Evolutionary conservation across 1,140 invertebrate genomes (phyloP), one percentile per base, ranked within the genome.

Genomic region (Drosophila melanica): DNA sequence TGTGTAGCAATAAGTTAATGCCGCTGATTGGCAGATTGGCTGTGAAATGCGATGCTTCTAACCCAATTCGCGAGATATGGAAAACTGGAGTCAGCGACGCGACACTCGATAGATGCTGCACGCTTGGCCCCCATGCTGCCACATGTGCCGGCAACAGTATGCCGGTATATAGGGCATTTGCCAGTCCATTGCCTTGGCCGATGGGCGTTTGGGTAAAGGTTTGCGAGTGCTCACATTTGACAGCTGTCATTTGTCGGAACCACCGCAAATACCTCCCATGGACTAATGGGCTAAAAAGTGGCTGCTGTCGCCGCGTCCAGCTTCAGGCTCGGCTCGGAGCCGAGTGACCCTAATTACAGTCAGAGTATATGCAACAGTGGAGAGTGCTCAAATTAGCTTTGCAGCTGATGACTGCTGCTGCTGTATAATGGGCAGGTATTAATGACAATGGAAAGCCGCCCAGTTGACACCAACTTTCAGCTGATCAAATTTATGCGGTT

Each of bases 341-440:
- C 69, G 64, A 58, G n/a, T 81, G 79, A 81, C 79, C 79, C 79
- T 81, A 81, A 81, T 81, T 81, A 84, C 79, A 82, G 59, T 67
- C 55, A 60, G 50, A 60, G 60, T 45, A 41, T 72, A 60, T 80
- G 75, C 75, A 44, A 14, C 70, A 5, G 30, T 18, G 5, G 11
- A 33, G 14, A 33, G 50, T 35, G 48, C 48, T 33, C 23, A 37
- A n/a, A 7, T 1, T 14, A 5, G 30, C 14, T 27, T 20, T 20
- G 3, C 16, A 47, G 44, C 41, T 73, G 75, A 60, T 73, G 69
- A 67, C 62, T 54, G 58, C 53, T 50, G 37, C 51, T 23, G 37
- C 51, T 16, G 57, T 84, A 75, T 81, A 71, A 82, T 81, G 77
- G 67, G 62, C 37, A 27, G 59, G 42, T 68, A 60, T 60, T 60